These are phyloP conservation scores for Artibeus jamaicensis DNA, from an alignment of 2,797 vertebrate genomes.

Conservation along the genomic window DNA sequence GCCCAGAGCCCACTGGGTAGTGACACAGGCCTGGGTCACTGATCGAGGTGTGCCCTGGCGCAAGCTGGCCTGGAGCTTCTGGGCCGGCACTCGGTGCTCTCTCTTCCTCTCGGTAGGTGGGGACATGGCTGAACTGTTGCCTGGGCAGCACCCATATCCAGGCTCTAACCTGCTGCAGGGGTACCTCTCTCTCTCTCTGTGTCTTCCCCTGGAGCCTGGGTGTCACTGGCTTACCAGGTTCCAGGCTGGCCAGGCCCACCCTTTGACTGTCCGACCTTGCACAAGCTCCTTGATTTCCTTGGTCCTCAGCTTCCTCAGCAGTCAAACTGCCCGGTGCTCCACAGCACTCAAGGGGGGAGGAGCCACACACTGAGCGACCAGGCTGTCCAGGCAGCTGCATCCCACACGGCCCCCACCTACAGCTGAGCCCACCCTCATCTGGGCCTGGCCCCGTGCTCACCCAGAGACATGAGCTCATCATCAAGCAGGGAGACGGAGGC, in stretches of 20 bases:
- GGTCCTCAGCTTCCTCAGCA: not conserved
- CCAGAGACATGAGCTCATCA: constrained; percentile 97
- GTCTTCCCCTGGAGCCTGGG: not conserved
- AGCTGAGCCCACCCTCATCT: not conserved
- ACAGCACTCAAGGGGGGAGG: fast-evolving
- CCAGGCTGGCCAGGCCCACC: not conserved
- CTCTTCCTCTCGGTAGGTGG: too few relatives aligned
- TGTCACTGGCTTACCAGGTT: not conserved
- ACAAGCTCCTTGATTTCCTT: not conserved
- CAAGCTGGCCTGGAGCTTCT: not conserved
- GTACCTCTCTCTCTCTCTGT: not conserved
- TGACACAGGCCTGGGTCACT: not conserved
- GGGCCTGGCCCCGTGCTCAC: constrained; percentile 80
- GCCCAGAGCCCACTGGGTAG: fast-evolving
- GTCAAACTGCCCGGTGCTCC: not conserved
- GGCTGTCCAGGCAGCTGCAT: not conserved
- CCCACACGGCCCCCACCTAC: fast-evolving
- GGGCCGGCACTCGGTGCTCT: fast-evolving
- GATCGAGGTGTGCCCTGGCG: not conserved
- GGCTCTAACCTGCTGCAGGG: not conserved
- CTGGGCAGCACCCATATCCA: not conserved
- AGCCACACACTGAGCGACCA: not conserved
- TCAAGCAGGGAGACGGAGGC: constrained; percentile 91
- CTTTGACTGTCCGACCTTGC: not conserved
- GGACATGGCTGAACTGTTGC: not conserved